A percentile compares a stretch with the other conserved stretches of the same genome.
Evolutionary conservation across 2,113 vertebrate genomes (phyloP).

Genomic region (Ammodytes marinus): DNA sequence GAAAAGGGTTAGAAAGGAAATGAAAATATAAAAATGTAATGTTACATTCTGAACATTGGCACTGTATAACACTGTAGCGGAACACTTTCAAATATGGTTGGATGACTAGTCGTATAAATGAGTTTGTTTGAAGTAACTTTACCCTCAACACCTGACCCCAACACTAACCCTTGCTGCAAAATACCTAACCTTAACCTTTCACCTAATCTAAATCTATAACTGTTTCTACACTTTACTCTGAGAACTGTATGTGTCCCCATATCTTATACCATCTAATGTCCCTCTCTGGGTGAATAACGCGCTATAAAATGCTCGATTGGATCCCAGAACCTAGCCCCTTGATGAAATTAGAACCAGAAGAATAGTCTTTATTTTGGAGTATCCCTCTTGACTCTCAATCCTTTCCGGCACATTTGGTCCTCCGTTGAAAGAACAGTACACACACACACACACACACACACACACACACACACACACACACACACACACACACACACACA

Average conservation of each 20-base stretch:
- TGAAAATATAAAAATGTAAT: too few relatives aligned
- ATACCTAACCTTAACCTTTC: slow-evolving; percentile 6
- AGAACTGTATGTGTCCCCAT: not conserved
- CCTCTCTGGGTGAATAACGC: not conserved
- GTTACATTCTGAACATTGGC: not conserved
- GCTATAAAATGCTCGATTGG: not conserved
- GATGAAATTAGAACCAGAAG: not conserved
- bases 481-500: too few relatives aligned
- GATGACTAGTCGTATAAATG: not conserved
- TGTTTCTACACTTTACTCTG: not conserved
- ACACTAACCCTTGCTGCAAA: not conserved
- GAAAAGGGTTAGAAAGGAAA: not conserved
- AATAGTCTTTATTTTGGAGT: not conserved
- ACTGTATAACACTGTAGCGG: not conserved
- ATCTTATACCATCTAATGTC: not conserved
- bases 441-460: not conserved
- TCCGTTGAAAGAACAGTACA: not conserved
- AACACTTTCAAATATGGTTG: not conserved
- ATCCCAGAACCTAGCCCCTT: not conserved
- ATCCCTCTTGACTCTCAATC: not conserved
- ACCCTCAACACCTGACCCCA: not conserved
- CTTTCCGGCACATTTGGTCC: not conserved
- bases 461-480: too few relatives aligned
- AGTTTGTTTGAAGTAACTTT: not conserved
- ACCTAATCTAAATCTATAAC: not conserved